A percentile compares a stretch with the other conserved stretches of the same genome.
phyloP scores from a whole-genome alignment of 2,888 invertebrate species.

The Drosophila infuscata region DNA sequence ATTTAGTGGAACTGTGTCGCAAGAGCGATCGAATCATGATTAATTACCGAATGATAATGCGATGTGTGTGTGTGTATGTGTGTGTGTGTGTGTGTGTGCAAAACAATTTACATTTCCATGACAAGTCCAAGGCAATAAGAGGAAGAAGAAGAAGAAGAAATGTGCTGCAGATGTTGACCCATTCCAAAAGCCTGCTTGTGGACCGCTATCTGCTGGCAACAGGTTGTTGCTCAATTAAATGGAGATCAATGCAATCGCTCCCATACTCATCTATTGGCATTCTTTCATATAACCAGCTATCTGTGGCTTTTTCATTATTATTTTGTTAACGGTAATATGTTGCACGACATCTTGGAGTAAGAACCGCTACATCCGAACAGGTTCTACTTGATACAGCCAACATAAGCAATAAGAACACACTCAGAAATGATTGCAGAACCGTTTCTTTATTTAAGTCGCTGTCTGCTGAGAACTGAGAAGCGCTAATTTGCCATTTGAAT shows the following conservation, averaged over 20 bases:
- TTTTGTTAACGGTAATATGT: constrained; percentile 76
- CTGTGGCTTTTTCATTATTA: constrained; percentile 61
- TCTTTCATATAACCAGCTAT: constrained; percentile 31
- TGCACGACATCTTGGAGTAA: constrained; percentile 62
- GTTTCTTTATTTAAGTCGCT: constrained; percentile 2
- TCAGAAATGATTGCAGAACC: constrained; percentile 32
- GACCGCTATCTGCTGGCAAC: constrained; percentile 21
- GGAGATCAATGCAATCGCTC: constrained; percentile 68
- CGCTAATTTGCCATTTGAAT: constrained; percentile 48
- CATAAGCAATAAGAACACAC: background rate
- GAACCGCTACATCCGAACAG: constrained; percentile 69
- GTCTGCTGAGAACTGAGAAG: constrained; percentile 37
- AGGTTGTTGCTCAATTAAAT: constrained; percentile 64
- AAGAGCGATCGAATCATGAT: constrained; percentile 41
- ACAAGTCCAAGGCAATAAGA: constrained; percentile 16
- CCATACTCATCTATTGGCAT: constrained; percentile 52
- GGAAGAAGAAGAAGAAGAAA: background rate
- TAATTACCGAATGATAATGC: constrained; percentile 34
- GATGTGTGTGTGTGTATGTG: background rate
- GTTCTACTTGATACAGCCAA: constrained; percentile 39
- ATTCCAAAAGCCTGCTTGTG: constrained; percentile 63
- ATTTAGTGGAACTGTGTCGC: constrained; percentile 67
- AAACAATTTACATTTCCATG: constrained; percentile 63
- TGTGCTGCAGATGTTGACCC: constrained; percentile 53
- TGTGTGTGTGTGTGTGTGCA: constrained; percentile 21